Conservation (phyloP, 2,797 vertebrate species). For the Rhabdophis nuchalis region DNA sequence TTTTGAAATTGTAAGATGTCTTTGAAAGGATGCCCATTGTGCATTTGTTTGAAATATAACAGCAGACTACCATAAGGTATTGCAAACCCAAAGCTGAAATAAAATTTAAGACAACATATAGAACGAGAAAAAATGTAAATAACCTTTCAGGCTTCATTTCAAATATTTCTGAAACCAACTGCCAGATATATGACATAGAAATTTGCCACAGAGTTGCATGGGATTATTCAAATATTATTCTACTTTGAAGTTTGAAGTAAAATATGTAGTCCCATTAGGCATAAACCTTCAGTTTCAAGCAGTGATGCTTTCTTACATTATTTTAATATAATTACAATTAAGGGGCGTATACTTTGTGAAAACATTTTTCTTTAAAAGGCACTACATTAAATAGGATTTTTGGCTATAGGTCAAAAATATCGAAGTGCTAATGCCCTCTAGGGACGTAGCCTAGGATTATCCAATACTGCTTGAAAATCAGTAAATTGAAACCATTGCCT, state of each 20-base stretch:
- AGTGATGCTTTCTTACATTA: background rate
- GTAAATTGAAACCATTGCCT: background rate
- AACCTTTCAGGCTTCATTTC: background rate
- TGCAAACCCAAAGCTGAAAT: background rate
- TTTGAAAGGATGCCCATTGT: background rate
- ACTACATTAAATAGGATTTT: background rate
- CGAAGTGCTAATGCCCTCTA: conserved; percentile 11
- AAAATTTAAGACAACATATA: background rate
- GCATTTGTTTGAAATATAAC: background rate
- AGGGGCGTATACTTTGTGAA: background rate
- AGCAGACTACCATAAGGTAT: background rate
- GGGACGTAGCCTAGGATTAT: background rate
- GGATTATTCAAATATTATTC: background rate
- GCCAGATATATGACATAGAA: background rate
- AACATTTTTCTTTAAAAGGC: background rate
- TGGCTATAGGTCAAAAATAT: background rate
- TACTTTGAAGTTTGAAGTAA: background rate
- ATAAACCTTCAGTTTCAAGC: background rate
- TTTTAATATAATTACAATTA: background rate
- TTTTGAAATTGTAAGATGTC: background rate
- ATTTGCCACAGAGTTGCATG: background rate
- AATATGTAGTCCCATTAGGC: background rate
- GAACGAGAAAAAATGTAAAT: background rate
- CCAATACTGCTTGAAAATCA: background rate
- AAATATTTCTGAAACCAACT: background rate